phyloP scores from a whole-genome alignment of 1,140 invertebrate genomes.

The Phymastichus coffea region DNA sequence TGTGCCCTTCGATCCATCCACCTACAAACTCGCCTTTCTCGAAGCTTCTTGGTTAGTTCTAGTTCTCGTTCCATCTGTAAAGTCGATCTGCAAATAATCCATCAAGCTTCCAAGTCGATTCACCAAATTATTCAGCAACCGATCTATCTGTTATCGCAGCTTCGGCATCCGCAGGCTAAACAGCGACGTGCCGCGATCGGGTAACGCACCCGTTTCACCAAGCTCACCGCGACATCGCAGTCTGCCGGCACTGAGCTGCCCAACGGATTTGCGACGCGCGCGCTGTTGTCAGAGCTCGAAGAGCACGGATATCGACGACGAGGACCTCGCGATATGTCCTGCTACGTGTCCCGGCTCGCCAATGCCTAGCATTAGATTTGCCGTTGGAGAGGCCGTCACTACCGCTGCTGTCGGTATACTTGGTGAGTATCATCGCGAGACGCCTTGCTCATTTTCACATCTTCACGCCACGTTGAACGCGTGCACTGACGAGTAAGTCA shows the following conservation, averaged over 20 bases:
- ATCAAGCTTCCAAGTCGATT: too few species aligned
- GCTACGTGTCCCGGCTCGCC: slow-evolving; percentile 49
- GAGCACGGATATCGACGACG: slow-evolving; percentile 26
- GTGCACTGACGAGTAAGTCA: too few species aligned
- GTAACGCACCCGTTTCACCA: slow-evolving; percentile 36
- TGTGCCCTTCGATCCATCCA: slow-evolving; percentile 69
- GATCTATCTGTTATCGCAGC: slow-evolving; percentile 2
- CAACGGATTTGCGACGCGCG: slow-evolving; percentile 21
- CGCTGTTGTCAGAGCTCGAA: slow-evolving; percentile 10
- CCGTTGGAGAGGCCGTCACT: slow-evolving; percentile 66
- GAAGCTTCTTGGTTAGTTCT: slow-evolving; percentile 30
- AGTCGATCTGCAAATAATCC: too few species aligned
- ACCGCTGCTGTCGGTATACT: slow-evolving; percentile 43
- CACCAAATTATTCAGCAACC: too few species aligned
- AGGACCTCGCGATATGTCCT: slow-evolving; percentile 27
- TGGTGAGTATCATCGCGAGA: slow-evolving; percentile 26
- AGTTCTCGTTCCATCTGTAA: too few species aligned
- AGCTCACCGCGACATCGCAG: slow-evolving; percentile 50
- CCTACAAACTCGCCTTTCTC: slow-evolving; percentile 31
- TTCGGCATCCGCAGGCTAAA: slow-evolving; percentile 47
- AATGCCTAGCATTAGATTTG: slow-evolving; percentile 63
- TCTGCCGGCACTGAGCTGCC: slow-evolving; percentile 44
- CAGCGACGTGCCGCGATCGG: slow-evolving; percentile 46
- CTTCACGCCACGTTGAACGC: too few species aligned
- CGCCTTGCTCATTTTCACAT: not conserved